Evolutionary conservation across 1,140 invertebrate species (phyloP), one percentile per base, ranked within the genome.

Genomic region (Drosophila subobscura): DNA sequence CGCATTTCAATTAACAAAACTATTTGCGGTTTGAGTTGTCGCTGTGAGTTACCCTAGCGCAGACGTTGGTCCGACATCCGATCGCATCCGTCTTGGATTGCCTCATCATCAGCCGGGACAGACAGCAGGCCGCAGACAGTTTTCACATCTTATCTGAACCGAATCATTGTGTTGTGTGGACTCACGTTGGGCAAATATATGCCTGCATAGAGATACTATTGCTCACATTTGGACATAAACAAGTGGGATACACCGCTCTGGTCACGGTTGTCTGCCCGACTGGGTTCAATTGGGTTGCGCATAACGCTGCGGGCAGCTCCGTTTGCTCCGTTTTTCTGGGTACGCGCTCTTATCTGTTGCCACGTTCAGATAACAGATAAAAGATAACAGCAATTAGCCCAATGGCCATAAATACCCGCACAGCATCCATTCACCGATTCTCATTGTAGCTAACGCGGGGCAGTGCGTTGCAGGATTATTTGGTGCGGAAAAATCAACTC

Each of bases 101-200:
- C 16, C 16, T 20, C 16, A 20, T 20, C 16, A 20, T 20, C 25
- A 76, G 27, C 45, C 25, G 25, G 54, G 29, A 14, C 61, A 72
- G 58, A 79, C 65, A 12, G 33, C 12, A 37, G 33, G 12, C 33
- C 10, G 33, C 25, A 27, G 25, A 6, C 25, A 6, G 58, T 52
- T 4, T 25, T 51, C 64, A 47, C 57, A 71, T 74, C 61, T 86
- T 86, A 88, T 86, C 83, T 20, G 16, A 20, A 16, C 49, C 45
- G 27, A 57, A 64, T 72, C 65, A 64, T 64, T 58, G 64, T 86
- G 67, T 64, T 58, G 64, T 86, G 83, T 86, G 42, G 85, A 80
- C 83, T 88, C 83, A 86, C 83, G 83, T 86, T 88, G 78, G 37
- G 63, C 74, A 88, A 86, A 86, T 75, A 86, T 71, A 61, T 57